Percentiles rank a stretch among this genome's conserved stretches.
Evolutionary conservation across 2,797 vertebrate species (phyloP).

Genomic region (Poecilia velifera): DNA sequence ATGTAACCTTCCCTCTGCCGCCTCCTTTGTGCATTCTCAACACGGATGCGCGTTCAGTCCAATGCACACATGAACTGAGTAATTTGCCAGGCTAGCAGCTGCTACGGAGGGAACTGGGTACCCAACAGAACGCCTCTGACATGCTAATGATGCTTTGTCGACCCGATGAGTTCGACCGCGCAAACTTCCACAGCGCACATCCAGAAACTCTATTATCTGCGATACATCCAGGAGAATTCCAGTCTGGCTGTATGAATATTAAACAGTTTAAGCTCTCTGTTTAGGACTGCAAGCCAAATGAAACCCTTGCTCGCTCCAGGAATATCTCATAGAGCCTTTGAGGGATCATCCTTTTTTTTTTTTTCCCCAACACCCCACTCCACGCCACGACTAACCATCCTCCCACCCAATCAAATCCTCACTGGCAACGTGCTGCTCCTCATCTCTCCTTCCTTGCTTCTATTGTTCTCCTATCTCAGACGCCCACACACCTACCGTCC

Average conservation of each 20-base stretch:
- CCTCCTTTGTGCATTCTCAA: constrained; percentile 59
- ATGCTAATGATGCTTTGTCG: constrained; percentile 64
- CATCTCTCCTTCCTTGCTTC: constrained; percentile 73
- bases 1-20: constrained; percentile 68
- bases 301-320: constrained; percentile 69
- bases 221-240: constrained; percentile 48
- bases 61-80: constrained; percentile 38
- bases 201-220: constrained; percentile 57
- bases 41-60: constrained; percentile 24
- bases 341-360: constrained; percentile 69
- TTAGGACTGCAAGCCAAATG: constrained; percentile 65
- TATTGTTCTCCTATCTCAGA: constrained; percentile 83
- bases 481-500: constrained; percentile 82
- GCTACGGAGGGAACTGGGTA: constrained; percentile 50
- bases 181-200: constrained; percentile 33
- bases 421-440: constrained; percentile 69
- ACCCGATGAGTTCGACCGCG: constrained; percentile 41
- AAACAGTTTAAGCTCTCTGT: constrained; percentile 59
- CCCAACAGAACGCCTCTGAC: constrained; percentile 56
- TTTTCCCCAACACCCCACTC: constrained; percentile 46
- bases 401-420: constrained; percentile 72
- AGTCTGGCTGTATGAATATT: constrained; percentile 56
- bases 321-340: constrained; percentile 76
- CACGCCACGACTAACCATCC: constrained; percentile 52
- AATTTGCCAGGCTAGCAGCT: constrained; percentile 70